phyloP scores from a whole-genome alignment of 2,797 vertebrate genomes.

The Acomys russatus region DNA sequence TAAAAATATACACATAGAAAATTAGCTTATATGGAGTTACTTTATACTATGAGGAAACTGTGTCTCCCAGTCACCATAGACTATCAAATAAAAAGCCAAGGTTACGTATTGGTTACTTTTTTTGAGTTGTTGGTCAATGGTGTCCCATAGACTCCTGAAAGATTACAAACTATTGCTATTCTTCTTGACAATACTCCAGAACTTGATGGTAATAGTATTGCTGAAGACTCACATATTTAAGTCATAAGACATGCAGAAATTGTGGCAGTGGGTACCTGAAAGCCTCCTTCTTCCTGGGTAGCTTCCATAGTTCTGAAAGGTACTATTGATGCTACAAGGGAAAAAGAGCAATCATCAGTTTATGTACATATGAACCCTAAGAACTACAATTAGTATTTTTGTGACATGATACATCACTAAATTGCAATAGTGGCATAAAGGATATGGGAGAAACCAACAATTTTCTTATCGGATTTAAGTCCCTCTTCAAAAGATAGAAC shows the following conservation, averaged over 20 bases:
- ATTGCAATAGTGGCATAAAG: background rate
- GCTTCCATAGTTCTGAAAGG: background rate
- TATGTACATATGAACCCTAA: background rate
- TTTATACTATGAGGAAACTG: background rate
- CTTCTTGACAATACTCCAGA: background rate
- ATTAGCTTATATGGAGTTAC: background rate
- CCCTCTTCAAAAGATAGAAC: background rate
- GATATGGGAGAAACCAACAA: background rate
- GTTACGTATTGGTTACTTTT: background rate
- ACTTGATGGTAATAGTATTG: background rate
- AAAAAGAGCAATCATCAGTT: background rate
- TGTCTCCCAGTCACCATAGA: background rate
- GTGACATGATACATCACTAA: background rate
- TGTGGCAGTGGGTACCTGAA: background rate
- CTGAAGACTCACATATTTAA: background rate
- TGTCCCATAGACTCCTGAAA: background rate
- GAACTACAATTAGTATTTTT: background rate
- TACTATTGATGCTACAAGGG: background rate
- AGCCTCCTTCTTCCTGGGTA: background rate
- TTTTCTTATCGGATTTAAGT: background rate
- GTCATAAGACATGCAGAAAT: background rate
- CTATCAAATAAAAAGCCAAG: background rate
- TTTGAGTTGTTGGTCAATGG: background rate
- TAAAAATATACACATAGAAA: background rate
- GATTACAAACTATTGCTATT: background rate